Evolutionary conservation across 2,888 invertebrate genomes (phyloP), one percentile per base, ranked within the genome.

Genomic region (Lithophane leautieri): DNA sequence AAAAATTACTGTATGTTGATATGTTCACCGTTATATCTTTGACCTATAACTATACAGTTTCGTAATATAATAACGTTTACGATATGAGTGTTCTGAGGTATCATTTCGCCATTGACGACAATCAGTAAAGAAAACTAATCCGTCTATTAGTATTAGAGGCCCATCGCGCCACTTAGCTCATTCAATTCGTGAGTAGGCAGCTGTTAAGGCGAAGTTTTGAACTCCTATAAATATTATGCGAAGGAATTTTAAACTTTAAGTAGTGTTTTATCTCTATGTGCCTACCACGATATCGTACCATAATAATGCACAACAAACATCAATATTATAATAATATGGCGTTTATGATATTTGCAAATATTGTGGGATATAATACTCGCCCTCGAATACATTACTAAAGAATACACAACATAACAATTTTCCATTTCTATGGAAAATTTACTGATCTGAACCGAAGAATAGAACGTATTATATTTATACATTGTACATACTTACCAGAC

Each of bases 111-210:
- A 80, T 81, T 81, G 82, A 87, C 81, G 87, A 91, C 89, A 89
- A 92, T 92, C 91, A 88, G 89, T 89, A 88, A 90, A 89, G 90
- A 90, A 92, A 92, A 92, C 90, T 91, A 91, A 93, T 93, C 92
- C 89, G 83, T 83, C 90, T 88, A 93, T 93, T 93, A 92, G 92
- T 92, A 92, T 92, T 92, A 88, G 87, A 86, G 83, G 83, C 83
- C 88, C 90, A 90, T 90, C 88, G 85, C 83, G 82, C 81, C 86
- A 89, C 86, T 88, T 87, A 82, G 79, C 77, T 76, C 81, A 86
- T 85, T 85, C 86, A 83, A 86, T 88, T 82, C 65, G 70, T 83
- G 72, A 79, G 83, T 79, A 72, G 80, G 75, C 72, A 72, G 78
- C 76, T 69, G 66, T 87, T 90, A 87, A 83, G 78, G 83, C 67